Evolutionary conservation across 64 coral and sea anemone genomes (phyloP), one percentile per base, ranked within the genome.

Genomic region (Montipora efflorescens): DNA sequence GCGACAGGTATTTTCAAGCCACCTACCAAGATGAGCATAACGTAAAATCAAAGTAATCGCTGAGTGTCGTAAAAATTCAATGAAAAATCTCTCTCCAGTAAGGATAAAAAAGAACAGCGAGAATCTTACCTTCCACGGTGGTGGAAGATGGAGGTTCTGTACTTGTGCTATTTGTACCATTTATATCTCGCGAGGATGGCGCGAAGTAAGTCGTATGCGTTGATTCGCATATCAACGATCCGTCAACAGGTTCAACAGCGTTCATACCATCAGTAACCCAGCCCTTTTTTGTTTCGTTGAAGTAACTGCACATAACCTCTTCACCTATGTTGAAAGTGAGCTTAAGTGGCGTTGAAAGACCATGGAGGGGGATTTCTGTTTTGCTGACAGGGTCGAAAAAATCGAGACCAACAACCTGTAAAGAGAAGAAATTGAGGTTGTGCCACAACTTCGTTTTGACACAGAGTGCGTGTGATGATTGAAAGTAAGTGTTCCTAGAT

Each of bases 141-240:
- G 28, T 36, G 28, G 1, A 36, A 36, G 28, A 36, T 36, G 1
- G 28, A 36, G 28, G 28, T 36, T 36, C 28, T 36, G 28, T 36
- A 36, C 28, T 36, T 36, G 28, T 36, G 28, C 1, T 36, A 36
- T 36, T 36, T 36, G 28, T 36, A 36, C 28, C 55, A 19, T 1
- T 44, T 47, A 47, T 16, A 5, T 48, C 1, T 15, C 11, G 53
- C 53, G 53, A 57, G 53, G 61, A 84, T 28, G 87, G 70, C 55
- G 48, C 87, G 28, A 88, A 88, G 70, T 75, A 57, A 46, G 87
- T 88, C 36, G 57, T 23, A 48, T 88, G 87, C 4, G 69, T 58
- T 76, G 70, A 76, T 20, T 58, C 12, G 50, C 87, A 88, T 6
- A 11, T 23, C 9, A 88, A 55, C 10, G 69, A 18, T 48, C 68